Conservation (phyloP, 1,140 invertebrate genomes). For the Cataglyphis hispanica region DNA sequence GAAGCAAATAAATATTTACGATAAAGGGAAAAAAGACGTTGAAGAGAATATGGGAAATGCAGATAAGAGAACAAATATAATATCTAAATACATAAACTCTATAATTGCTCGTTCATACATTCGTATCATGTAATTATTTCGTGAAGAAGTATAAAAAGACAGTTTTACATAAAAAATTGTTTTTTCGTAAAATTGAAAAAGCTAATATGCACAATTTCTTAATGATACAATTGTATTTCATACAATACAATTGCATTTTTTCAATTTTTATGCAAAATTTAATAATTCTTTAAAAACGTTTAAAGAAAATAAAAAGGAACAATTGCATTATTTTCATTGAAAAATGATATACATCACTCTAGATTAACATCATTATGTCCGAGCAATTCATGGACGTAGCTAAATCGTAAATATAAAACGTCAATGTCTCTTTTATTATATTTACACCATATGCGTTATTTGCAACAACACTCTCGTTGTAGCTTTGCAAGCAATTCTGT, state of each 20-base stretch:
- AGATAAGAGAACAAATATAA: conserved; percentile 16
- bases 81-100: conserved; percentile 26
- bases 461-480: not conserved
- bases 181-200: not conserved
- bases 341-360: not conserved
- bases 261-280: not conserved
- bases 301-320: not conserved
- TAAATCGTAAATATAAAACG: conserved; percentile 2
- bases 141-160: not conserved
- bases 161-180: not conserved
- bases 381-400: not conserved
- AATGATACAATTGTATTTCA: not conserved
- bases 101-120: conserved; percentile 36
- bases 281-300: not conserved
- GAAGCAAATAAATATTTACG: conserved; percentile 17
- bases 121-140: not conserved
- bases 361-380: not conserved
- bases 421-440: conserved; percentile 30
- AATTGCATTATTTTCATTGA: not conserved
- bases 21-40: not conserved
- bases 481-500: not conserved
- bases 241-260: not conserved
- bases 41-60: not conserved
- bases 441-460: conserved; percentile 7
- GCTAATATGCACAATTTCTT: not conserved